Percentiles rank a stretch among this genome's conserved stretches.
phyloP scores from a whole-genome alignment of 2,888 invertebrate species.

The Pherbina coryleti region DNA sequence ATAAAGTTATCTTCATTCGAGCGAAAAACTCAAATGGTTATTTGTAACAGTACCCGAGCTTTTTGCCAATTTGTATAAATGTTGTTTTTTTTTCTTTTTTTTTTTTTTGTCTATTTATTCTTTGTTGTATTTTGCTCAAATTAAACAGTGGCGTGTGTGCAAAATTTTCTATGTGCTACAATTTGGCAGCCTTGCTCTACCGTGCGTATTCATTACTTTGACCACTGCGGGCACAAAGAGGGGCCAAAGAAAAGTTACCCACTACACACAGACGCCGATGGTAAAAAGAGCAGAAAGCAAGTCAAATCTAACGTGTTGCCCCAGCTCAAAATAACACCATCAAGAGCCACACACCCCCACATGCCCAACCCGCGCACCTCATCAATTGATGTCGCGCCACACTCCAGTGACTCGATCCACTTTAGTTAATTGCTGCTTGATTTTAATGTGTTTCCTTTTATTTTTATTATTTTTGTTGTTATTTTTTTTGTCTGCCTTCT shows the following conservation, averaged over 20 bases:
- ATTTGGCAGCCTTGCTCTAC: not conserved
- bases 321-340: too few relatives aligned
- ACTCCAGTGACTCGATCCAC: not conserved
- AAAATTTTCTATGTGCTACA: not conserved
- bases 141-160: too few relatives aligned
- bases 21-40: constrained; percentile 14
- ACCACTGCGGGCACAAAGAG: not conserved
- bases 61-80: not conserved
- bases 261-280: too few relatives aligned
- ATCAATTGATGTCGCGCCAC: not conserved
- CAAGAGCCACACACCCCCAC: not conserved
- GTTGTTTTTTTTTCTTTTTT: not conserved
- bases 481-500: not conserved
- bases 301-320: too few relatives aligned
- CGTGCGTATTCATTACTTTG: not conserved
- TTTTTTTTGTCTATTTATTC: not conserved
- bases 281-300: too few relatives aligned
- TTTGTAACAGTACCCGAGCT: constrained; percentile 6
- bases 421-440: constrained; percentile 30
- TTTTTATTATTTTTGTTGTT: not conserved
- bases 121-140: not conserved
- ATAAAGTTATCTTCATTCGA: constrained; percentile 1
- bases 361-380: not conserved
- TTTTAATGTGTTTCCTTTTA: constrained; percentile 24
- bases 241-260: too few relatives aligned